These are phyloP conservation scores for Amazona ochrocephala DNA, from an alignment of 2,797 vertebrate species.

Conservation along the genomic window DNA sequence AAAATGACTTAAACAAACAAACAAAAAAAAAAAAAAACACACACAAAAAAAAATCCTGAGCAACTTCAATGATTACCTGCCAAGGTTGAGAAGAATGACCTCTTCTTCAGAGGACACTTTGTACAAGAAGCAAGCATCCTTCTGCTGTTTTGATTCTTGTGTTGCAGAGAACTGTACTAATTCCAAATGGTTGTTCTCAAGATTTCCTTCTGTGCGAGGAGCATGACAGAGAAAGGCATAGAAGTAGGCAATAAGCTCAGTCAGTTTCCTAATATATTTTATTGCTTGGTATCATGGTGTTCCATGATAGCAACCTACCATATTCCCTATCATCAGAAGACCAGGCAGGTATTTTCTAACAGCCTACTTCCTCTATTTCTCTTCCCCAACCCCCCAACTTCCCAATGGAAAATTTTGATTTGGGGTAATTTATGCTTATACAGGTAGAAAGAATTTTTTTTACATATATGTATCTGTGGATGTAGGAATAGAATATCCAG, in stretches of 20 bases:
- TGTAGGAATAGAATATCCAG: not conserved
- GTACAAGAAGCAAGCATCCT: not conserved
- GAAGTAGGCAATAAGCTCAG: not conserved
- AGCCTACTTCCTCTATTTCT: not conserved
- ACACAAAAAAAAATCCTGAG: no score
- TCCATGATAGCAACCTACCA: not conserved
- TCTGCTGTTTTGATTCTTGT: not conserved
- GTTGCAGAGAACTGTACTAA: not conserved
- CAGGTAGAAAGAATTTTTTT: not conserved
- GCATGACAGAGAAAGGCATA: not conserved
- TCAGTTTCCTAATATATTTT: not conserved
- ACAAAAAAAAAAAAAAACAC: not conserved
- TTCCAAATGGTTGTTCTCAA: not conserved
- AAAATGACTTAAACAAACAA: not conserved
- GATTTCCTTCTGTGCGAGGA: not conserved
- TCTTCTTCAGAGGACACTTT: not conserved
- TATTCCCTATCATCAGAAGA: not conserved
- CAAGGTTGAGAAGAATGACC: not conserved
- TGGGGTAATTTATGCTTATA: not conserved
- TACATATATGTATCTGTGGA: not conserved
- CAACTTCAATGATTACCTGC: not conserved
- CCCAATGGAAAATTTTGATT: not conserved
- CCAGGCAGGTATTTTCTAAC: not conserved
- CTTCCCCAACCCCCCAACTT: not conserved
- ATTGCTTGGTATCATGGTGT: not conserved